Percentiles rank a stretch among this genome's conserved stretches.
phyloP scores from a whole-genome alignment of 2,113 vertebrate genomes.

The Xiphorhynchus elegans region DNA sequence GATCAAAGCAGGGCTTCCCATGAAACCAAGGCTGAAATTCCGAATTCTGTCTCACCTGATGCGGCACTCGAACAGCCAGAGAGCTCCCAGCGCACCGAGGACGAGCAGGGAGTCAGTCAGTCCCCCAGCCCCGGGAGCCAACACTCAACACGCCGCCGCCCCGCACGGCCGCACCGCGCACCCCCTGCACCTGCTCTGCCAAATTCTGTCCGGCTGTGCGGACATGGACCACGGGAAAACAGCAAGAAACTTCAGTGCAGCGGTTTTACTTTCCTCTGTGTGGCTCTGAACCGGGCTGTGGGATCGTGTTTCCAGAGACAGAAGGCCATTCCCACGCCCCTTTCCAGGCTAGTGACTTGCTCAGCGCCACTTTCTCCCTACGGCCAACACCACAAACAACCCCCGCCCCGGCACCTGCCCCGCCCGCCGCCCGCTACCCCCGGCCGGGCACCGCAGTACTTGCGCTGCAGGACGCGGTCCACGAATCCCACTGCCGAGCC shows the following conservation, averaged over 20 bases:
- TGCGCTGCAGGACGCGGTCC: background rate
- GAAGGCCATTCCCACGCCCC: fast-evolving
- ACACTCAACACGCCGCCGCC: no score
- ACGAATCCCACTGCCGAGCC: background rate
- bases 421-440: background rate
- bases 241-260: background rate
- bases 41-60: background rate
- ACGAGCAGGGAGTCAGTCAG: background rate
- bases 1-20: background rate
- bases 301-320: background rate
- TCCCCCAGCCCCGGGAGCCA: no score
- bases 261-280: background rate
- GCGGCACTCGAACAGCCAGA: background rate
- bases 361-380: background rate
- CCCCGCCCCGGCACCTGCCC: fast-evolving
- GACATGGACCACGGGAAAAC: fast-evolving
- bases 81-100: background rate
- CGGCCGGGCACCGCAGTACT: fast-evolving
- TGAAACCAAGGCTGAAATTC: background rate
- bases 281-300: fast-evolving
- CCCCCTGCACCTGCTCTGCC: fast-evolving
- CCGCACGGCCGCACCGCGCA: background rate
- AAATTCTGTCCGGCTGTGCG: fast-evolving
- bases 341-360: background rate
- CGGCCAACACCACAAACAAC: background rate